Base-by-base conservation (phyloP, 2,888 invertebrate species). In the Drosophila silvestris region DNA sequence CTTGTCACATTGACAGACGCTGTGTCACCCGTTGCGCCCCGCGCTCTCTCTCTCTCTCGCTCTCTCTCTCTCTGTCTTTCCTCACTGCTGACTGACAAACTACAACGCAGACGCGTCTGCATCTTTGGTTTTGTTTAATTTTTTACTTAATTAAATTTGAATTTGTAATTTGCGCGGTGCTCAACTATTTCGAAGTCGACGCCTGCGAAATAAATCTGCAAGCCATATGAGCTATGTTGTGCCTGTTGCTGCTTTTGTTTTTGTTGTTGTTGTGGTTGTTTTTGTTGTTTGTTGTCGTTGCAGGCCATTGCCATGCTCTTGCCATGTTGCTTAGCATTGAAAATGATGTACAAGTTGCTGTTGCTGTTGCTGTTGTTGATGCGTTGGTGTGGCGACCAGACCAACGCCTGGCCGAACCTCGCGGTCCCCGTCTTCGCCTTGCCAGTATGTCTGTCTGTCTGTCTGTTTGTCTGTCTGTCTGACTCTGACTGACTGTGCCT, bases 81-180 rank as follows among this genome's bases (percentile, higher is more conserved):
- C 44, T n/a, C 61, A 22, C 26, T 44, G 44, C 58, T 82, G 79
- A 81, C 82, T 89, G 89, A 86, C 89, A 85, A 81, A 87, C 68
- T 74, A 83, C 89, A 87, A 83, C 69, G 74, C 76, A 87, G 87
- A 85, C 77, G 81, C 88, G 87, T 89, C 89, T 89, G 84, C 84
- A 78, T 72, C 66, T 79, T 70, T 77, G 53, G 76, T 87, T 84
- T 85, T 85, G 77, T 89, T 87, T 89, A 87, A 87, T 87, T 87
- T 87, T 87, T 89, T 87, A 89, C 88, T 87, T 87, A 87, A 87
- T 87, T 87, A 87, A 87, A 87, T 87, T 87, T 87, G 88, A 87
- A 87, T 87, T 89, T 89, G 88, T 87, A 87, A 87, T 89, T 89
- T 87, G 82, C 82, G 81, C 81, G 57, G 67, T 68, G 68, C 70